Evolutionary conservation across 2,888 invertebrate species (phyloP), one percentile per base, ranked within the genome.

Genomic region (Melanotus villosus): DNA sequence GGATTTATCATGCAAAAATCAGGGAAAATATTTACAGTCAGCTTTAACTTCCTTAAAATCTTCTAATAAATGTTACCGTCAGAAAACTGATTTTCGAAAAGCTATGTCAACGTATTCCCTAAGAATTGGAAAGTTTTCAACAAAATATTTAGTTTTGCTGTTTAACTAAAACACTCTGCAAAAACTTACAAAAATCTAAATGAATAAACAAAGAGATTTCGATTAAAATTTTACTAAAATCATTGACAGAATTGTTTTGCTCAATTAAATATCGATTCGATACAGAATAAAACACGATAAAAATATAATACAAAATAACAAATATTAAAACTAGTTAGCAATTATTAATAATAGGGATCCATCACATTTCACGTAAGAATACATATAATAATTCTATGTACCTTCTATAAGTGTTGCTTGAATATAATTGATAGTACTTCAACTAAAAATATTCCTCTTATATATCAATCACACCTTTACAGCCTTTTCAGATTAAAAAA

Each of bases 401-500:
- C 30, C 12, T 23, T 26, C 16, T 34, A 14, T 34, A 36, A 56
- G n/a, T 58, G 6, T 16, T 30, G 10, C 23, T 18, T 30, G 34
- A 58, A 19, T 36, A 47, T 36, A 30, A 52, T 50, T 19, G 16
- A 47, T 23, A 34, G 52, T 52, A 32, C 52, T 52, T 52, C 7
- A 47, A 21, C 32, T 52, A 18, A n/a, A 21, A 47, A 21, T 45
- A 47, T 10, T 23, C 23, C n/a, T n/a, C 52, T 32, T 12, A 52
- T 18, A 18, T 32, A 64, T 32, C 18, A 32, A 64, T 64, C 64
- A 64, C 64, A 64, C 64, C 64, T 32, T 54, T 56, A 45, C 64
- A 64, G 64, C 54, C 64, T 64, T 64, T 45, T 14, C 32, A 18
- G 18, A 1, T 6, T 16, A 50, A 50, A 26, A 21, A 30, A 21